Base-by-base conservation (phyloP, 2,113 vertebrate genomes). In the Megalops atlanticus region DNA sequence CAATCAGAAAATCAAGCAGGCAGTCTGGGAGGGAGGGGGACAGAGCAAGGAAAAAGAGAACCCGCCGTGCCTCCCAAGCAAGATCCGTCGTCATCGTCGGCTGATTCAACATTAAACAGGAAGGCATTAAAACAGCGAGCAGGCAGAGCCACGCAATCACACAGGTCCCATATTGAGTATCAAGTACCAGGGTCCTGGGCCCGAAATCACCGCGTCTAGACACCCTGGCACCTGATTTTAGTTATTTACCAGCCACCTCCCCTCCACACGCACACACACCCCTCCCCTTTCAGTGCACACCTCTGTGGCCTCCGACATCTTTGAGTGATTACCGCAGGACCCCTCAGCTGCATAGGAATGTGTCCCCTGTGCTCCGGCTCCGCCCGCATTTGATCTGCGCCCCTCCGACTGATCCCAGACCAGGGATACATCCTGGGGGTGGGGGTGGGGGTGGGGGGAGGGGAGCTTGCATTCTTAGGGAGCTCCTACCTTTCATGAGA, bases 161-260 rank as follows among this genome's bases (percentile, higher is more conserved):
- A 94, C 94, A 94, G 94, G 92, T 95, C 94, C 95, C 94, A 94
- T 89, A 92, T 88, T 93, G 94, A 93, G 94, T 96, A 95, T 96
- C 95, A 92, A 92, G 93, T 96, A 94, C 92, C 95, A 94, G 89
- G 93, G 91, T 90, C 89, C 86, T 91, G 92, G 80, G 92, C 90
- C 94, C 92, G 91, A 94, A 96, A 96, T 95, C 95, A 94, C 93
- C 79, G 90, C 89, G 96, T 96, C 96, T 96, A 96, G 96, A 96
- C 96, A 95, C 94, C 93, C 94, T 96, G 96, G 96, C 96, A 96
- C 96, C 95, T 95, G 95, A 91, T 94, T 95, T 94, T 94, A 95
- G 94, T 94, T 95, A 95, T 94, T 96, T 95, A 95, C 94, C 95
- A 96, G 92, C 94, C 94, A 95, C 93, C 92, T 95, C 95, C 93